Percentiles rank a stretch among this genome's conserved stretches.
These are phyloP conservation scores for Chloroceryle amazona DNA, from an alignment of 2,797 vertebrate species.

Conservation along the genomic window DNA sequence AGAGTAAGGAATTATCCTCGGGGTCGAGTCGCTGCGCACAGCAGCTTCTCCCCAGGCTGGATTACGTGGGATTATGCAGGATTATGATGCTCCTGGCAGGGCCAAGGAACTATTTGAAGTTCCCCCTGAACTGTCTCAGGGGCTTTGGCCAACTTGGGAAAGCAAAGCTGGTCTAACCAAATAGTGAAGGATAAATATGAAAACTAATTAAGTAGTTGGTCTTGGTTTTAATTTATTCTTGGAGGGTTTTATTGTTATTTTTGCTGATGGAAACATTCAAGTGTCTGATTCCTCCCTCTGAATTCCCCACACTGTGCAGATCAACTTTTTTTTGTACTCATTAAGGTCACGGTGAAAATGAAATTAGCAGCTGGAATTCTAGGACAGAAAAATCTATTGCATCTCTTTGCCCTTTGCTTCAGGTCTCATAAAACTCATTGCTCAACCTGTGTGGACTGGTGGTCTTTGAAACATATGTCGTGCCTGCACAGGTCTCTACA, in stretches of 20 bases:
- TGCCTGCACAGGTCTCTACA: neutral
- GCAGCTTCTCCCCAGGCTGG: neutral
- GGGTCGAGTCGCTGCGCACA: accelerated
- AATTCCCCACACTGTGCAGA: neutral
- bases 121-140: too few species aligned
- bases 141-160: neutral
- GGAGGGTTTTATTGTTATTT: neutral
- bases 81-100: accelerated
- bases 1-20: neutral
- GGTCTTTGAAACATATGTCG: neutral
- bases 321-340: neutral
- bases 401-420: neutral
- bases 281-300: neutral
- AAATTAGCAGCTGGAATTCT: neutral
- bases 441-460: neutral
- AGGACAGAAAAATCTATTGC: neutral
- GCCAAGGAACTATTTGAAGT: neutral
- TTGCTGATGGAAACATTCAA: accelerated
- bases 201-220: neutral
- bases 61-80: accelerated
- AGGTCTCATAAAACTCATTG: neutral
- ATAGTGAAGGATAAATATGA: neutral
- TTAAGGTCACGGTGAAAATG: neutral
- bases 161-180: neutral
- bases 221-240: neutral